Evolutionary conservation across 2,113 vertebrate genomes (phyloP).

Genomic region (Ictidomys tridecemlineatus): DNA sequence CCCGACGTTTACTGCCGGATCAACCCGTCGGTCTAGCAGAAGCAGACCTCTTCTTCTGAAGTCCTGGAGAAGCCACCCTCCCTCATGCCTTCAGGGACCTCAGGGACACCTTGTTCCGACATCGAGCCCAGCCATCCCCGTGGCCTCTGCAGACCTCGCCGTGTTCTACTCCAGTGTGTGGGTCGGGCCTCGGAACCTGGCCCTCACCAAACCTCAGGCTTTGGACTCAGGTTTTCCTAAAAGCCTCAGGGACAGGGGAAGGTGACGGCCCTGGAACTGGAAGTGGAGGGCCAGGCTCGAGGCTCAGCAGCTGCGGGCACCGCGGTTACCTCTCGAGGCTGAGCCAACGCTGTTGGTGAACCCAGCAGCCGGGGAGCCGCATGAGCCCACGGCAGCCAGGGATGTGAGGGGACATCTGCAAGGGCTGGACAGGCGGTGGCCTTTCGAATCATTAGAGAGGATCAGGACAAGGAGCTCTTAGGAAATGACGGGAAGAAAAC

Average conservation of each 20-base stretch:
- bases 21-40: background rate
- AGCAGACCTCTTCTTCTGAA: slow-evolving; percentile 25
- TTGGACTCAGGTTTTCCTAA: background rate
- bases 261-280: background rate
- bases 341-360: background rate
- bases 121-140: background rate
- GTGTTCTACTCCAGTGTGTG: background rate
- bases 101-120: background rate
- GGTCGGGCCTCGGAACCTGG: background rate
- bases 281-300: background rate
- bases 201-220: background rate
- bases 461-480: background rate
- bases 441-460: background rate
- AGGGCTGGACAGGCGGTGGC: no score
- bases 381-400: background rate
- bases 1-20: background rate
- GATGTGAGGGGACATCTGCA: background rate
- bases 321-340: background rate
- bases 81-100: background rate
- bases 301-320: background rate
- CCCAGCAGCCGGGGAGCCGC: background rate
- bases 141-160: background rate
- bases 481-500: background rate
- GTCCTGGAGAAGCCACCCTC: background rate
- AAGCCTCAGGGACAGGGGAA: background rate